These are phyloP conservation scores for Mus spretus DNA, from an alignment of 2,797 vertebrate genomes.

Conservation along the genomic window DNA sequence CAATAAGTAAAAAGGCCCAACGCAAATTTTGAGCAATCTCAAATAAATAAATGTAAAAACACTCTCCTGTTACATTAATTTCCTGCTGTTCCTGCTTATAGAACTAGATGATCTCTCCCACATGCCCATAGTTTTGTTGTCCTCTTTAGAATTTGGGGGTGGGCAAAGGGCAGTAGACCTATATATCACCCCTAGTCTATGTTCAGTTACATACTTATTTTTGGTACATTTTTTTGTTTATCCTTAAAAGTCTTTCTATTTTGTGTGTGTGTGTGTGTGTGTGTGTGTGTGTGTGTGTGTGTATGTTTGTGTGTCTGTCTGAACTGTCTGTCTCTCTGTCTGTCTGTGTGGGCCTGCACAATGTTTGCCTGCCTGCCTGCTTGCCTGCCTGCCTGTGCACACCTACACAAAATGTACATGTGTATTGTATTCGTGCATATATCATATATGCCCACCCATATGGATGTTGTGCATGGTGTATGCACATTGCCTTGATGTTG, in stretches of 20 bases:
- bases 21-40: neutral
- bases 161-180: neutral
- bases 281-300: neutral
- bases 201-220: neutral
- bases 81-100: neutral
- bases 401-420: neutral
- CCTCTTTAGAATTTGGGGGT: neutral
- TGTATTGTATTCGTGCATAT: neutral
- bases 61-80: neutral
- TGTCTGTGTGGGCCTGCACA: neutral
- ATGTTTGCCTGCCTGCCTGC: neutral
- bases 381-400: too few relatives aligned
- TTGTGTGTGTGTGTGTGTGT: neutral
- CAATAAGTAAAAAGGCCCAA: neutral
- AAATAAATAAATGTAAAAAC: constrained; percentile 20
- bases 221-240: neutral
- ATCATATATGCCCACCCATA: neutral
- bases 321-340: too few relatives aligned
- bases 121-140: neutral
- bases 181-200: neutral
- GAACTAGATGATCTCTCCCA: neutral
- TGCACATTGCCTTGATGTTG: neutral
- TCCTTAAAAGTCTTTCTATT: neutral
- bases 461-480: neutral
- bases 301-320: too few relatives aligned